Evolutionary conservation across 2,888 invertebrate genomes (phyloP).

Genomic region (Limnephilus marmoratus): DNA sequence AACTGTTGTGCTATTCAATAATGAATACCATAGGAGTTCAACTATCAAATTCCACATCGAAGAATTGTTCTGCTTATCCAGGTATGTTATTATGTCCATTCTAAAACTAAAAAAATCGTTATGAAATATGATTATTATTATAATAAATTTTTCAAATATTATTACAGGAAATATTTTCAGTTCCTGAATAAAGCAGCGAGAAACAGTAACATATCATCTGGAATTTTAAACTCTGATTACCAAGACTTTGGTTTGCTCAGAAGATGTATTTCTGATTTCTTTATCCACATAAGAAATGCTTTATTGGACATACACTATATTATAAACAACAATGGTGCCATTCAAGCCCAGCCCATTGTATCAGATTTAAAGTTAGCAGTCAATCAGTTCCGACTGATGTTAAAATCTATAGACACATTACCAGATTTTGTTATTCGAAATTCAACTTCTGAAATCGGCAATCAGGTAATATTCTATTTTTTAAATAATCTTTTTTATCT

Average conservation of each 20-base stretch:
- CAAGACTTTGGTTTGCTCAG: slow-evolving; percentile 56
- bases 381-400: slow-evolving; percentile 65
- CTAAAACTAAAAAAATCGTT: no score
- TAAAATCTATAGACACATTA: slow-evolving; percentile 68
- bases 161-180: slow-evolving; percentile 60
- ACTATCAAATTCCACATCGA: slow-evolving; percentile 49
- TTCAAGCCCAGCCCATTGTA: slow-evolving; percentile 28
- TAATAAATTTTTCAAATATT: neutral
- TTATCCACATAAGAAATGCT: slow-evolving; percentile 54
- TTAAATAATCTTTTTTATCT: neutral
- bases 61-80: slow-evolving; percentile 58
- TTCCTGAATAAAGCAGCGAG: slow-evolving; percentile 59
- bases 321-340: slow-evolving; percentile 43
- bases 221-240: slow-evolving; percentile 30
- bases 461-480: slow-evolving; percentile 69
- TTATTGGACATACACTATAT: slow-evolving; percentile 50
- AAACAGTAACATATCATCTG: slow-evolving; percentile 48
- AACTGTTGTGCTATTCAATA: slow-evolving; percentile 54
- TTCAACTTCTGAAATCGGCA: slow-evolving; percentile 71
- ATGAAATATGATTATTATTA: neutral
- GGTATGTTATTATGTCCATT: slow-evolving; percentile 16
- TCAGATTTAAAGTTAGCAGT: slow-evolving; percentile 54
- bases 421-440: slow-evolving; percentile 72
- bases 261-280: slow-evolving; percentile 56
- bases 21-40: slow-evolving; percentile 53